Percentiles rank a stretch among this genome's conserved stretches.
phyloP scores from a whole-genome alignment of 1,140 invertebrate genomes.

The Paralvinella palmiformis region DNA sequence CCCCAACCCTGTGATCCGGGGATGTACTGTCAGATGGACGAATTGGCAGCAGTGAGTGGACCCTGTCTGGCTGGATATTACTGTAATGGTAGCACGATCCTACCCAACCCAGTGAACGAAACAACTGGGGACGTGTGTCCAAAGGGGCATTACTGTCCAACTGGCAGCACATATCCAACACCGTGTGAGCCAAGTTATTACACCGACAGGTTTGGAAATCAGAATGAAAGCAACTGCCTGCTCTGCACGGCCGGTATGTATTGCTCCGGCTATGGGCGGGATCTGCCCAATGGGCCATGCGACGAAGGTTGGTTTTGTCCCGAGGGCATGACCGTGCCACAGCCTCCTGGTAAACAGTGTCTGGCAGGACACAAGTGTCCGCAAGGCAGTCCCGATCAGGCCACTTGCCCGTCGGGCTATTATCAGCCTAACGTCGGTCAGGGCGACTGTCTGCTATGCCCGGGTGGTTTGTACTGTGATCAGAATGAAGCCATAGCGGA shows the following conservation, averaged over 20 bases:
- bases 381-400: constrained; percentile 33
- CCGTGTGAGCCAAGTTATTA: constrained; percentile 29
- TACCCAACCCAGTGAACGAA: constrained; percentile 31
- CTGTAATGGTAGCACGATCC: constrained; percentile 29
- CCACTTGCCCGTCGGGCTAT: constrained; percentile 37
- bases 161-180: neutral
- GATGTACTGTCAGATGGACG: constrained; percentile 33
- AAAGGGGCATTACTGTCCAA: constrained; percentile 17
- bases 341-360: constrained; percentile 41
- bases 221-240: constrained; percentile 38
- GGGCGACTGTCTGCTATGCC: constrained; percentile 35
- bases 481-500: constrained; percentile 42
- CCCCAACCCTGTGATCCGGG: constrained; percentile 36
- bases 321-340: constrained; percentile 37
- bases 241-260: constrained; percentile 44
- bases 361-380: constrained; percentile 42
- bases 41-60: constrained; percentile 29
- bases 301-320: constrained; percentile 44
- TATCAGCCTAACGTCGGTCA: constrained; percentile 37
- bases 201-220: constrained; percentile 31
- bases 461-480: constrained; percentile 42
- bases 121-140: constrained; percentile 10
- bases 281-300: constrained; percentile 35
- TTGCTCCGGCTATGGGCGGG: constrained; percentile 30
- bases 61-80: constrained; percentile 36